Evolutionary conservation across 2,113 vertebrate species (phyloP).

Genomic region (Neoarius graeffei): DNA sequence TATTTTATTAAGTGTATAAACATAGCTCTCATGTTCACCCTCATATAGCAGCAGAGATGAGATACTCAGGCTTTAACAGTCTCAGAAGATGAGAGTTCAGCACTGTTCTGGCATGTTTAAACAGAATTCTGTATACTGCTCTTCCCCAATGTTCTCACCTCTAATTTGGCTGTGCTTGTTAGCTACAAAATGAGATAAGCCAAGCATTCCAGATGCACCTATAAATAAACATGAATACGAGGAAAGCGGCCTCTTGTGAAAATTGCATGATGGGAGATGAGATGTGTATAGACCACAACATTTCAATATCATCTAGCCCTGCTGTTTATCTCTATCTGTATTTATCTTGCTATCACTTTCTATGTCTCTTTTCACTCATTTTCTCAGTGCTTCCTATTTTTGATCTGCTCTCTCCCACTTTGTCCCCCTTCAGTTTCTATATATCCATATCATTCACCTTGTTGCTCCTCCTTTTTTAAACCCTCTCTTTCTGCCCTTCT

Average conservation of each 20-base stretch:
- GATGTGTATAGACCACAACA: conserved; percentile 30
- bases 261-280: conserved; percentile 54
- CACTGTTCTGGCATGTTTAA: conserved; percentile 41
- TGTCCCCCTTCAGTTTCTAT: background rate
- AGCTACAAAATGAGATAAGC: conserved; percentile 64
- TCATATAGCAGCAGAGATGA: conserved; percentile 18
- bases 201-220: conserved; percentile 54
- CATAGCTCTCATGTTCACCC: conserved; percentile 10
- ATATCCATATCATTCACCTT: background rate
- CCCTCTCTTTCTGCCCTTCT: background rate
- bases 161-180: conserved; percentile 67
- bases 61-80: conserved; percentile 7
- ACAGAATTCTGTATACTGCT: conserved; percentile 57
- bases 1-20: conserved; percentile 7
- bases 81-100: conserved; percentile 33
- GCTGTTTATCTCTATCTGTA: background rate
- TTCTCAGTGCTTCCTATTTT: background rate
- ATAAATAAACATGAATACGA: conserved; percentile 72
- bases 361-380: background rate
- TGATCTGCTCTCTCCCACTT: background rate
- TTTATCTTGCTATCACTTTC: background rate
- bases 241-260: conserved; percentile 59
- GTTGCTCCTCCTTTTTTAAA: background rate
- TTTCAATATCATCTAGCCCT: conserved; percentile 4
- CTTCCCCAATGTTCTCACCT: conserved; percentile 64